Conservation (phyloP, 2,113 vertebrate species). For the Menidia beryllina region DNA sequence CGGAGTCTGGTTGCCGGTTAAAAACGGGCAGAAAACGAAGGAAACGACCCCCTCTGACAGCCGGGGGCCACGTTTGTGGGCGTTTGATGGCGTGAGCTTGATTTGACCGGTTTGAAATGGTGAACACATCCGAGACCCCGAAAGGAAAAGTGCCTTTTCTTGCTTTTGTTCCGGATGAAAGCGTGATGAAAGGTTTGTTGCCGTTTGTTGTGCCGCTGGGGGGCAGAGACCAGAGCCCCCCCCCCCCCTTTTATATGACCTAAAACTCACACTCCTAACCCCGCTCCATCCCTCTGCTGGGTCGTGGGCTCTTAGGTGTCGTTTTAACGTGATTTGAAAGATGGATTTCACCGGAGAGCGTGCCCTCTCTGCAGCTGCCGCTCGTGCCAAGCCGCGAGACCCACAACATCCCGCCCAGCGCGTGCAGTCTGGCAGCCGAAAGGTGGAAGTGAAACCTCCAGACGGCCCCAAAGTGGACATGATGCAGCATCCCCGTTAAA, state of each 20-base stretch:
- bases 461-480: slow-evolving; percentile 22
- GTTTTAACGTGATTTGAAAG: not conserved
- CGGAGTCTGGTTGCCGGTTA: slow-evolving; percentile 28
- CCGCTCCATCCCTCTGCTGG: too few species aligned
- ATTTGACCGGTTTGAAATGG: too few species aligned
- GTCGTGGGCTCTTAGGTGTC: too few species aligned
- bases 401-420: not conserved
- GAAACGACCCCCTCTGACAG: slow-evolving; percentile 64
- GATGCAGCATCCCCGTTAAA: slow-evolving; percentile 15
- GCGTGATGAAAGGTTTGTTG: too few species aligned
- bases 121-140: too few species aligned
- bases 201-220: too few species aligned
- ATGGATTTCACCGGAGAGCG: not conserved
- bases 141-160: too few species aligned
- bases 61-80: slow-evolving; percentile 26
- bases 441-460: slow-evolving; percentile 71
- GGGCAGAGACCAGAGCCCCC: too few species aligned
- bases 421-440: slow-evolving; percentile 27
- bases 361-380: slow-evolving; percentile 1
- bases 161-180: not conserved
- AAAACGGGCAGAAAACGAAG: slow-evolving; percentile 33
- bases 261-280: too few species aligned
- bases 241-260: too few species aligned
- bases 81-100: too few species aligned
- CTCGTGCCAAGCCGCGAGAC: not conserved